Evolutionary conservation across 23 tunicate genomes (phyloP).

Genomic region (Oikopleura vanhoeffeni): DNA sequence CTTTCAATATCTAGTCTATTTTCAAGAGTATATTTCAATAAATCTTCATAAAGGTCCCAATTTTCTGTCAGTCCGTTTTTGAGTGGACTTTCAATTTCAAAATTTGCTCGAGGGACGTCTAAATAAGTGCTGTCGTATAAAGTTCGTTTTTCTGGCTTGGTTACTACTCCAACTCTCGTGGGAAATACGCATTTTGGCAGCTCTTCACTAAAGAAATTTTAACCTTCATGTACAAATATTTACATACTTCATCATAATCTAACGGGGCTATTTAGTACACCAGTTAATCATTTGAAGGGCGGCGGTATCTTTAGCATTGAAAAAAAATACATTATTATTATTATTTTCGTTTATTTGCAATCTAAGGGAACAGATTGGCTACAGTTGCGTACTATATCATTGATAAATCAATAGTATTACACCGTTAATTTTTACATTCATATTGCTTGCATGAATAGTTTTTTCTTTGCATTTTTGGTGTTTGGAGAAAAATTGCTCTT

Average conservation of each 20-base stretch:
- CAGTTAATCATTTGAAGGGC: not conserved
- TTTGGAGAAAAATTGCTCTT: too few species aligned
- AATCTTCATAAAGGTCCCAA: slow-evolving; percentile 56
- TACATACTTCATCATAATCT: too few species aligned
- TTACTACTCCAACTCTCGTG: slow-evolving; percentile 31
- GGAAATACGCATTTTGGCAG: slow-evolving; percentile 73
- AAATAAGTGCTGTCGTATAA: not conserved
- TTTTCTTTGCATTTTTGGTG: too few species aligned
- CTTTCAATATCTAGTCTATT: slow-evolving; percentile 31
- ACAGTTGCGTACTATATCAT: too few species aligned
- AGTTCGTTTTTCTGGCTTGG: not conserved
- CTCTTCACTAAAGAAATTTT: slow-evolving; percentile 30
- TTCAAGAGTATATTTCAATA: slow-evolving; percentile 41
- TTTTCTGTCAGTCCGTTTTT: slow-evolving; percentile 49
- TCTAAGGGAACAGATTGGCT: too few species aligned
- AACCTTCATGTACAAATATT: not conserved
- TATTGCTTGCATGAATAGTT: too few species aligned
- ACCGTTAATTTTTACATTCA: too few species aligned
- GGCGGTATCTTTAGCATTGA: not conserved
- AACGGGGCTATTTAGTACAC: too few species aligned
- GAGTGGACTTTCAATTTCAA: slow-evolving; percentile 28
- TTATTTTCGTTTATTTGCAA: too few species aligned
- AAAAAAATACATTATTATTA: not conserved
- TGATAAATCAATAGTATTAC: too few species aligned
- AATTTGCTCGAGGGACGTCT: slow-evolving; percentile 18